These are phyloP conservation scores for Cydia fagiglandana DNA, from an alignment of 1,140 invertebrate species.

Conservation along the genomic window DNA sequence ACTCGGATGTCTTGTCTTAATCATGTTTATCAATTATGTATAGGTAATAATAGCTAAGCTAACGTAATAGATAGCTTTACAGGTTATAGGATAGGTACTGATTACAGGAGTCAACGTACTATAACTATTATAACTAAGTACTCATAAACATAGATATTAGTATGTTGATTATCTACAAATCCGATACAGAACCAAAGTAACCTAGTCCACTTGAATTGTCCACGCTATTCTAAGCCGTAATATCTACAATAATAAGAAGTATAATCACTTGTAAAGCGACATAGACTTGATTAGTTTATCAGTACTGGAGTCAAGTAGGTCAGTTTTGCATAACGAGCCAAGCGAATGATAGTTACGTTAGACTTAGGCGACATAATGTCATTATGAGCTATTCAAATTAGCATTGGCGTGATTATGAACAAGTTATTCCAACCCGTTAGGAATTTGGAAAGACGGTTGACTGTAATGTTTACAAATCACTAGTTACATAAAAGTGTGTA, in stretches of 20 bases:
- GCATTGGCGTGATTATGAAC: neutral
- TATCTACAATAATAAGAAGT: neutral
- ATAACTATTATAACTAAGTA: neutral
- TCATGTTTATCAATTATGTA: too few species aligned
- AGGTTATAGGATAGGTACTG: neutral
- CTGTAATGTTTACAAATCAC: neutral
- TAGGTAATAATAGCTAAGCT: too few species aligned
- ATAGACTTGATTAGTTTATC: neutral
- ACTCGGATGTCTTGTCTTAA: too few species aligned
- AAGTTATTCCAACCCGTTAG: neutral
- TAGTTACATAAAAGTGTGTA: neutral
- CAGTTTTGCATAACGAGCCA: constrained; percentile 10
- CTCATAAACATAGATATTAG: neutral
- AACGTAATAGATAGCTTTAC: neutral
- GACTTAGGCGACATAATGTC: neutral
- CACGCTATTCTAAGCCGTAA: neutral
- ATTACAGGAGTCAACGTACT: neutral
- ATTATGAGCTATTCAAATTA: neutral
- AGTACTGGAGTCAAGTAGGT: constrained; percentile 16
- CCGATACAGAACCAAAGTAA: neutral
- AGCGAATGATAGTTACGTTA: neutral
- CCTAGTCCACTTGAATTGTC: neutral
- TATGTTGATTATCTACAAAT: neutral
- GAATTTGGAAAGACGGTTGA: neutral
- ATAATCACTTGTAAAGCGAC: neutral